Percentiles rank a stretch among this genome's conserved stretches.
These are phyloP conservation scores for cat (Felis catus) DNA, from an alignment of 2,113 vertebrate genomes.

Conservation along the genomic window F.catus_Fca126_mat1.0 CM031417.1:29356501-29357000, in stretches of 20 bases:
- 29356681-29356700: background rate
- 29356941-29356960: background rate
- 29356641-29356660: too few relatives aligned
- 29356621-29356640: too few relatives aligned
- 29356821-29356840: background rate
- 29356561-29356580: too few relatives aligned
- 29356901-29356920: background rate
- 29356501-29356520: too few relatives aligned
- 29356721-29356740: background rate
- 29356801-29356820: background rate
- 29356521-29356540: too few relatives aligned
- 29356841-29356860: background rate
- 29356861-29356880: background rate
- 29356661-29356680: background rate
- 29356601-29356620: too few relatives aligned
- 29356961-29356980: background rate
- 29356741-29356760: background rate
- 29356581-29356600: too few relatives aligned
- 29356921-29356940: background rate
- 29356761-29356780: background rate
- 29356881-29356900: background rate
- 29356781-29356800: background rate
- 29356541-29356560: too few relatives aligned
- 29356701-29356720: background rate
- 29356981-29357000: background rate